Percentiles rank a stretch among this genome's conserved stretches.
phyloP scores from a whole-genome alignment of 2,797 vertebrate species.

The Silurus lanzhouensis region DNA sequence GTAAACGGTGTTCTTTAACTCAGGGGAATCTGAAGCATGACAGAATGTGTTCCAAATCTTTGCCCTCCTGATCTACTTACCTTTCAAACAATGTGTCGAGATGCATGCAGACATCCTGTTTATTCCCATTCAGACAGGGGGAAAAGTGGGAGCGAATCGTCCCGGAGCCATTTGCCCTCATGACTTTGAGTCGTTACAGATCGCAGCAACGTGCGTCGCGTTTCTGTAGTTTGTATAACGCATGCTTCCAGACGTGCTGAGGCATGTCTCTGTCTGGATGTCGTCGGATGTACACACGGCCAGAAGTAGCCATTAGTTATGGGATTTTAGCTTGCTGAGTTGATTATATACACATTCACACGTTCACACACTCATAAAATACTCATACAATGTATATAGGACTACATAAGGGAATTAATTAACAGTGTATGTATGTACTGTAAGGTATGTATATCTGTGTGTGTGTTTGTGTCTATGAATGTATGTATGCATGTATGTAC shows the following conservation, averaged over 20 bases:
- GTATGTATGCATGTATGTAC: no score
- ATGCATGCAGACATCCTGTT: no score
- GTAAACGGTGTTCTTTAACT: background rate
- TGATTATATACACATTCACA: background rate
- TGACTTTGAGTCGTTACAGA: constrained; percentile 39
- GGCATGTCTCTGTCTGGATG: constrained; percentile 11
- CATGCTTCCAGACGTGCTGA: background rate
- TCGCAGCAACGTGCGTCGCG: constrained; percentile 1
- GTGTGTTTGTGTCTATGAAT: no score
- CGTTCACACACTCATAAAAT: background rate
- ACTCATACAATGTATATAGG: background rate
- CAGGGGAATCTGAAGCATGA: no score
- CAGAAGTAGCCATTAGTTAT: background rate
- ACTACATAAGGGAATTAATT: no score
- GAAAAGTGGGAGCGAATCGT: constrained; percentile 52
- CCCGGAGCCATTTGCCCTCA: constrained; percentile 61
- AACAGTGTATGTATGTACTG: no score
- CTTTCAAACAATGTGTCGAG: background rate
- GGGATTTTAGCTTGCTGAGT: background rate
- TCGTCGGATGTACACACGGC: background rate
- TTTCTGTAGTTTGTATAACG: background rate
- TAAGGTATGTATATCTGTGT: no score
- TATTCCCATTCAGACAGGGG: constrained; percentile 50
- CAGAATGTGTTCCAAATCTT: no score
- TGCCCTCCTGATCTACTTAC: background rate